Evolutionary conservation across 2,797 vertebrate species (phyloP), one percentile per base, ranked within the genome.

Genomic region (Thripadectes ignobilis): DNA sequence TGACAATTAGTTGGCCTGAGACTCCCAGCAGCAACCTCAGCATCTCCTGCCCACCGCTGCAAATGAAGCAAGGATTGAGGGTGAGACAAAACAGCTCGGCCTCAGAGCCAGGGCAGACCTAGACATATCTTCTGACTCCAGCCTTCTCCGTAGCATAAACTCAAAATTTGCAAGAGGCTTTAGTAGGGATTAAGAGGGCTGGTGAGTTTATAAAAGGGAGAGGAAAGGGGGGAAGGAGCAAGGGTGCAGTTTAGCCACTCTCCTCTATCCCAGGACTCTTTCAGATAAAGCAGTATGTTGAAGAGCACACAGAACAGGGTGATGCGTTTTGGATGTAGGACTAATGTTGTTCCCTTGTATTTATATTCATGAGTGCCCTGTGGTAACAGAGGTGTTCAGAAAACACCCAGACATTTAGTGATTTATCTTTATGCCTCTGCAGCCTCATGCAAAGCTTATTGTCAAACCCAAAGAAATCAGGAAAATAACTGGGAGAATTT

Each of bases 351-450:
- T 92, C 43, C 32, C 29, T 54, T 90, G 10, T 49, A 27, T 86
- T 94, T 84, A 48, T 69, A 72, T 77, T 89, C 29, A 58, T 36
- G 51, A 78, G 34, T 81, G 58, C 52, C 62, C 69, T 27, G 9
- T 80, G 36, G 61, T 89, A 65, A 68, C 24, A 75, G 68, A 79
- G 39, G 43, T 57, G 27, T 61, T 86, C 59, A 67, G 74, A 69
- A 93, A 94, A 89, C 66, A 71, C 32, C 10, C 71, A 95, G 27
- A 36, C 2, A 0, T 66, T 88, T 45, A 73, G 18, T 66, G n/a
- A 66, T 85, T 91, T 88, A 30, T 86, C 80, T 84, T 84, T 72
- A 32, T 20, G 32, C 86, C 43, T 90, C 19, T 79, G 29, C 76
- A 74, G n/a, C 39, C 36, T 79, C 87, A 66, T 36, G 30, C 36